Base-by-base conservation (phyloP, 1,140 invertebrate genomes). In the Dendroctonus ponderosae region DNA sequence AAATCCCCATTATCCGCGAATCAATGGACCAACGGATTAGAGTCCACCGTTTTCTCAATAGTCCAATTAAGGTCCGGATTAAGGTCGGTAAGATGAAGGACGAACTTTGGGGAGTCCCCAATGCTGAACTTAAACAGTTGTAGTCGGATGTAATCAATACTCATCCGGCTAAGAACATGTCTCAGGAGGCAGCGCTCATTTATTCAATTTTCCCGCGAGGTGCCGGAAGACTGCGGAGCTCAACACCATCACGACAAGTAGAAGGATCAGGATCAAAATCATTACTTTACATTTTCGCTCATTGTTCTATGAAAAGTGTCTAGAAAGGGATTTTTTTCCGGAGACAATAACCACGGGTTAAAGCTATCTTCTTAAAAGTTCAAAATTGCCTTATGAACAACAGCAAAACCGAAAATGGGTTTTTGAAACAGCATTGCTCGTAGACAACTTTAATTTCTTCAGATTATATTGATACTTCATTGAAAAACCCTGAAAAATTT, bases 21-120 rank as follows among this genome's bases (percentile, higher is more conserved):
- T 76, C 75, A 76, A 76, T 76, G 74, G 74, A 65, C 74, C 72
- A 70, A 62, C 68, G 72, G 73, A 76, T 76, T 75, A 75, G 70
- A 58, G 53, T 50, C 54, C 54, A 50, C 15, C 62, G 53, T 57
- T 65, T 57, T 56, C 52, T 56, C 62, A 65, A 65, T 65, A 56
- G 62, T 65, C 62, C 53, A 65, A 65, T 65, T 65, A 65, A 56
- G 62, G 62, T 52, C 37, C 44, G 62, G 62, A 56, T 65, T 65
- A 65, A 65, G 62, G 62, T 51, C 42, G 40, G 39, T 8, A 57
- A 56, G 62, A 65, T 57, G 52, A 65, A 50, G 44, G 62, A 65
- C 62, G 37, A 39, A 57, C 26, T 64, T 64, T 64, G 50, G 46
- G 46, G 48, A 14, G 51, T n/a, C 42, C 48, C 7, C 44, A 37